Evolutionary conservation across 2,113 vertebrate species (phyloP).

Genomic region (Clupea harengus): DNA sequence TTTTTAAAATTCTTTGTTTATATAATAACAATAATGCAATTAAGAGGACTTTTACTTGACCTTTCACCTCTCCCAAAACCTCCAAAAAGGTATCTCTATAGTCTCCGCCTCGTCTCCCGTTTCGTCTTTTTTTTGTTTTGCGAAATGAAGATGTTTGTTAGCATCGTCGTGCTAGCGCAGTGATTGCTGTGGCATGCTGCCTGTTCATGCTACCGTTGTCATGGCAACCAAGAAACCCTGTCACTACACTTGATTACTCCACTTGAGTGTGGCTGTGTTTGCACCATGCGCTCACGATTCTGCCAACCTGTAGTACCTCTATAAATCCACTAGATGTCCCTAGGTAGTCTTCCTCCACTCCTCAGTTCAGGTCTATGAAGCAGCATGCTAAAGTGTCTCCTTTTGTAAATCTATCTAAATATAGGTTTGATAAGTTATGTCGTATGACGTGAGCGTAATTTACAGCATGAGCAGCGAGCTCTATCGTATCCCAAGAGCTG

Average conservation of each 20-base stretch:
- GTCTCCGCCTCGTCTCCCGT: not conserved
- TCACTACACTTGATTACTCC: not conserved
- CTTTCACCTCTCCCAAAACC: not conserved
- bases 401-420: not conserved
- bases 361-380: conserved; percentile 51
- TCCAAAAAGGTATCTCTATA: not conserved
- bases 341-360: conserved; percentile 41
- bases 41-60: not conserved
- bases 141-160: conserved; percentile 19
- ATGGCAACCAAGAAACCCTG: not conserved
- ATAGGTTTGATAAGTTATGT: conserved; percentile 38
- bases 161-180: not conserved
- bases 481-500: conserved; percentile 10
- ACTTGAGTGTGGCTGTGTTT: conserved; percentile 24
- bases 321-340: conserved; percentile 38
- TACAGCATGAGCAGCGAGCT: conserved; percentile 30
- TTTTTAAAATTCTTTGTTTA: not conserved
- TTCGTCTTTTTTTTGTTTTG: not conserved
- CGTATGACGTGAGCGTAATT: conserved; percentile 28
- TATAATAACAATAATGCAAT: not conserved
- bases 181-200: not conserved
- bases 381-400: conserved; percentile 62
- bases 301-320: conserved; percentile 43
- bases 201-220: not conserved
- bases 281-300: conserved; percentile 21